Percentiles rank a stretch among this genome's conserved stretches.
Evolutionary conservation across 2,797 vertebrate genomes (phyloP).

Genomic region (Dipus sagitta): DNA sequence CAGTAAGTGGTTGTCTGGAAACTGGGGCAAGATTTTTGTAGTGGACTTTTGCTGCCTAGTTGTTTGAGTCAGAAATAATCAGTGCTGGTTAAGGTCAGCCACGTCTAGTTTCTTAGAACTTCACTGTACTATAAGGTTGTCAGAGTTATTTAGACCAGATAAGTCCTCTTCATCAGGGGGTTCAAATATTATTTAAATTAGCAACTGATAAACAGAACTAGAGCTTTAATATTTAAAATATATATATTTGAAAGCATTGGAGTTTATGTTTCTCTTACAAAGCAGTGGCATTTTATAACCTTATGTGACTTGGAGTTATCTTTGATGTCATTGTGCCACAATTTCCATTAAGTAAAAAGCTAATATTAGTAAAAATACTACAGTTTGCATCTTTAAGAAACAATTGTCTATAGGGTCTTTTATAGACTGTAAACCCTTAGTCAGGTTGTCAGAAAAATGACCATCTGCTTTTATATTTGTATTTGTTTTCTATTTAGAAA

Average conservation of each 20-base stretch:
- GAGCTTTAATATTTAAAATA: slow-evolving; percentile 66
- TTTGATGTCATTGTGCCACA: slow-evolving; percentile 69
- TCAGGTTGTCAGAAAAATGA: slow-evolving; percentile 50
- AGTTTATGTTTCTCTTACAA: slow-evolving; percentile 66
- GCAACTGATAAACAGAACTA: slow-evolving; percentile 62
- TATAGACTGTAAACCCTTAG: slow-evolving; percentile 61
- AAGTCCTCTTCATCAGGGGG: slow-evolving; percentile 48
- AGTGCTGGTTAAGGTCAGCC: slow-evolving; percentile 73
- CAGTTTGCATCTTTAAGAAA: slow-evolving; percentile 39
- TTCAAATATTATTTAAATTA: slow-evolving; percentile 54
- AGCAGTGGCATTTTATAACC: slow-evolving; percentile 54
- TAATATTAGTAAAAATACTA: slow-evolving; percentile 69
- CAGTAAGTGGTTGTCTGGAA: slow-evolving; percentile 65
- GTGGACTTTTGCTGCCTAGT: slow-evolving; percentile 60
- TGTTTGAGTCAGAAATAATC: slow-evolving; percentile 66
- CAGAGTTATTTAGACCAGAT: slow-evolving; percentile 59
- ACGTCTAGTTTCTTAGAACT: slow-evolving; percentile 66
- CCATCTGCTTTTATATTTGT: slow-evolving; percentile 50
- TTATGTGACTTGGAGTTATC: slow-evolving; percentile 66
- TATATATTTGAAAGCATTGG: slow-evolving; percentile 70
- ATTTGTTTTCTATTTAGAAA: slow-evolving; percentile 54
- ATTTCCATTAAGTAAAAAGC: slow-evolving; percentile 60
- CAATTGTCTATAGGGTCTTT: slow-evolving; percentile 50
- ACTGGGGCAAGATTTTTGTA: slow-evolving; percentile 59
- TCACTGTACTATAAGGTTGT: slow-evolving; percentile 56